phyloP scores from a whole-genome alignment of 2,113 vertebrate species.

The Hemibagrus wyckioides region DNA sequence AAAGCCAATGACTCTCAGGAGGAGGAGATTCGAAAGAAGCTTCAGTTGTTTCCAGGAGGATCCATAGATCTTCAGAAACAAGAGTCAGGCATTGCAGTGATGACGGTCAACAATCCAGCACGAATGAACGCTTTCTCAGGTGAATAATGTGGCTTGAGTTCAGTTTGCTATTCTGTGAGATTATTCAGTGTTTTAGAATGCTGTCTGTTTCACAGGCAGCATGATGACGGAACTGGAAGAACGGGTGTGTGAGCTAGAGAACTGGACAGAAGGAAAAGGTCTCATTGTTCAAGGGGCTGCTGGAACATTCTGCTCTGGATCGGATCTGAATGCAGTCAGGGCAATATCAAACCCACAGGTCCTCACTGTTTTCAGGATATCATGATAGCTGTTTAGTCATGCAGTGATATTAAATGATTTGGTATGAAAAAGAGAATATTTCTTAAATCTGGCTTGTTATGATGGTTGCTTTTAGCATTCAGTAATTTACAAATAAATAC shows the following conservation, averaged over 20 bases:
- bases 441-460: not conserved
- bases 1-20: conserved; percentile 72
- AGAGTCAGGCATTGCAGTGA: conserved; percentile 81
- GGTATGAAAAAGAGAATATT: not conserved
- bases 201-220: conserved; percentile 71
- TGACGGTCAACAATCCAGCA: conserved; percentile 87
- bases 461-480: not conserved
- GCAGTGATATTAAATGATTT: not conserved
- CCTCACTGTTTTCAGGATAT: conserved; percentile 37
- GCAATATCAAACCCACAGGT: conserved; percentile 83
- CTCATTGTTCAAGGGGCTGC: conserved; percentile 85
- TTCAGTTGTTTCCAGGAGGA: conserved; percentile 83
- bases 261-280: conserved; percentile 90
- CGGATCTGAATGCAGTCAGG: conserved; percentile 86
- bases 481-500: not conserved
- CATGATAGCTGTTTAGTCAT: not conserved
- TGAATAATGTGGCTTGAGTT: conserved; percentile 58
- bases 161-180: not conserved
- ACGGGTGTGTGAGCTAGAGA: conserved; percentile 84
- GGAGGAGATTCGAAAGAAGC: conserved; percentile 77
- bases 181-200: not conserved
- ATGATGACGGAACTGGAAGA: conserved; percentile 95
- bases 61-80: conserved; percentile 83
- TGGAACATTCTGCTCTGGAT: conserved; percentile 92
- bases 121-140: conserved; percentile 94